These are phyloP conservation scores for Pedicia rivosa DNA, from an alignment of 2,888 invertebrate genomes.

Conservation along the genomic window DNA sequence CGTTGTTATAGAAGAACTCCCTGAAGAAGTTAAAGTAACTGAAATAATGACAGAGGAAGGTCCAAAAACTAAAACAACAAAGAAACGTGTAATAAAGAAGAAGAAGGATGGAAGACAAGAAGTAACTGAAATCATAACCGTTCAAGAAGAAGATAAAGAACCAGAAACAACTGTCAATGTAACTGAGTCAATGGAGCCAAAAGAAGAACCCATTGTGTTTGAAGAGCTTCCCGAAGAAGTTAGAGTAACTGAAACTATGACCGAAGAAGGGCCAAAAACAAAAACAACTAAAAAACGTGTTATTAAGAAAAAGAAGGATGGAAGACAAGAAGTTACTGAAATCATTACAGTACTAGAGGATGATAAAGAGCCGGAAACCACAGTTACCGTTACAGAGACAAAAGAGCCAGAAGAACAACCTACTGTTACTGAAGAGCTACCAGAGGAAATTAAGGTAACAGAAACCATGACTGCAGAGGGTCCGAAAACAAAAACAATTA, in stretches of 20 bases:
- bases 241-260: slow-evolving; percentile 12
- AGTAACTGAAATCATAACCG: slow-evolving; percentile 20
- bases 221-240: slow-evolving; percentile 14
- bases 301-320: slow-evolving; percentile 22
- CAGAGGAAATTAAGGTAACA: slow-evolving; percentile 18
- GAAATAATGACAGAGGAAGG: slow-evolving; percentile 25
- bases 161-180: background rate
- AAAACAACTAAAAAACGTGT: slow-evolving; percentile 16
- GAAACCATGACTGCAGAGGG: slow-evolving; percentile 16
- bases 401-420: slow-evolving; percentile 22
- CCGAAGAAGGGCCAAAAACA: slow-evolving; percentile 13
- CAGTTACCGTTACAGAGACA: slow-evolving; percentile 16
- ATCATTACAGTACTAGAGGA: slow-evolving; percentile 25
- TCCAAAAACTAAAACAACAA: slow-evolving; percentile 13
- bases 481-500: slow-evolving; percentile 20
- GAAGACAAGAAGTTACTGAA: slow-evolving; percentile 24
- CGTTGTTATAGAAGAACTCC: slow-evolving; percentile 7
- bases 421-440: slow-evolving; percentile 9
- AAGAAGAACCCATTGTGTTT: slow-evolving; percentile 7
- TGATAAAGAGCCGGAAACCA: slow-evolving; percentile 23
- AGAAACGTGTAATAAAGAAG: slow-evolving; percentile 4
- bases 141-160: slow-evolving; percentile 9
- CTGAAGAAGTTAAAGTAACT: slow-evolving; percentile 8
- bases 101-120: slow-evolving; percentile 22
- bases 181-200: background rate